Conservation (phyloP, 2,113 vertebrate species). For the Clarias magur region DNA sequence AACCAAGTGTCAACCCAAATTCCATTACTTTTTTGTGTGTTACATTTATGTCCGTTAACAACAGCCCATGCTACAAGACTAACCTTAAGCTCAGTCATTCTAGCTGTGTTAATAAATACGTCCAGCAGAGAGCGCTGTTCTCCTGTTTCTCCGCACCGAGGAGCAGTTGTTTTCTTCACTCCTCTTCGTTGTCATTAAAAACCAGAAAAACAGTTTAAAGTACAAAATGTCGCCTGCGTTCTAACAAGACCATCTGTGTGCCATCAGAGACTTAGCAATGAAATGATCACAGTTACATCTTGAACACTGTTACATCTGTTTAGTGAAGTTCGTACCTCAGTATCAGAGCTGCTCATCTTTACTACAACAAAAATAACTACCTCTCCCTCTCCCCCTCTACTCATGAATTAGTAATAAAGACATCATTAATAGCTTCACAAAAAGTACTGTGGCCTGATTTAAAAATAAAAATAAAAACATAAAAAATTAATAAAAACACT, state of each 20-base stretch:
- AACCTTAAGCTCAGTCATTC: neutral
- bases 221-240: conserved; percentile 47
- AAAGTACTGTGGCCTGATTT: neutral
- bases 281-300: conserved; percentile 44
- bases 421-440: neutral
- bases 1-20: neutral
- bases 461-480: neutral
- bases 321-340: neutral
- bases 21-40: neutral
- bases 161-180: conserved; percentile 40
- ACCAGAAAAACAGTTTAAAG: conserved; percentile 45
- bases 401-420: neutral
- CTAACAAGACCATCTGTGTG: conserved; percentile 41
- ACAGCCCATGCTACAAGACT: neutral
- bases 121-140: conserved; percentile 41
- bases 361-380: neutral
- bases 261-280: conserved; percentile 37
- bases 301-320: conserved; percentile 17
- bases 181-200: conserved; percentile 39
- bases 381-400: neutral
- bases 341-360: conserved; percentile 20
- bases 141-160: neutral
- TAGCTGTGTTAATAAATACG: neutral
- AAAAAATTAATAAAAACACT: neutral
- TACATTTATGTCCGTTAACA: neutral